phyloP scores from a whole-genome alignment of 2,797 vertebrate species.

The Emydoidea blandingii region DNA sequence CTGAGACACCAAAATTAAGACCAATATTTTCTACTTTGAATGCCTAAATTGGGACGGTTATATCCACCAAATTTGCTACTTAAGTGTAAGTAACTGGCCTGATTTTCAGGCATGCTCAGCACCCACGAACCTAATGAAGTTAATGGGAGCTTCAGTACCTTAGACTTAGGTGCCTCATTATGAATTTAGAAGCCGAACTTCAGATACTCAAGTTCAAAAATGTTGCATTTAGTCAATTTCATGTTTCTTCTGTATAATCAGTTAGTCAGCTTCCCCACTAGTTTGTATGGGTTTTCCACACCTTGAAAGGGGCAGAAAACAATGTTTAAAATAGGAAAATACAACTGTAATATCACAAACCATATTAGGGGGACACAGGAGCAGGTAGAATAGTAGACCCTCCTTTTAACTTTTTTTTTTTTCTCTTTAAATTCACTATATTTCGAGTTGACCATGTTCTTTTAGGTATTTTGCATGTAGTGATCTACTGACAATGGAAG shows the following conservation, averaged over 20 bases:
- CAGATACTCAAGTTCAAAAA: not conserved
- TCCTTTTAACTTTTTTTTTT: not conserved
- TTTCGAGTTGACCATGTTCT: not conserved
- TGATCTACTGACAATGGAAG: not conserved
- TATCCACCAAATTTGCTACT: not conserved
- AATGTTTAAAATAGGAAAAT: not conserved
- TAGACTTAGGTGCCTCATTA: not conserved
- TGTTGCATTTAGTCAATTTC: not conserved
- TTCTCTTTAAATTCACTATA: not conserved
- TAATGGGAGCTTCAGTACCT: not conserved
- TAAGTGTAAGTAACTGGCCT: not conserved
- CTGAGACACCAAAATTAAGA: not conserved
- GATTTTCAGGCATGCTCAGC: not conserved
- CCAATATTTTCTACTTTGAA: not conserved
- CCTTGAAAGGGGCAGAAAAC: not conserved
- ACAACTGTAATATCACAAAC: not conserved
- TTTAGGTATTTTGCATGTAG: not conserved
- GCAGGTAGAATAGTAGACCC: not conserved
- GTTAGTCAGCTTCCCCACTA: not conserved
- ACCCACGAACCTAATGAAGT: not conserved
- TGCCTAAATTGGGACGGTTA: not conserved
- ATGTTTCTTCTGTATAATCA: not conserved
- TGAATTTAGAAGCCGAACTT: not conserved
- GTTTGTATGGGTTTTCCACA: not conserved
- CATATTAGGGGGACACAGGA: not conserved